phyloP scores from a whole-genome alignment of 2,888 invertebrate species.

The Andrena fulva region DNA sequence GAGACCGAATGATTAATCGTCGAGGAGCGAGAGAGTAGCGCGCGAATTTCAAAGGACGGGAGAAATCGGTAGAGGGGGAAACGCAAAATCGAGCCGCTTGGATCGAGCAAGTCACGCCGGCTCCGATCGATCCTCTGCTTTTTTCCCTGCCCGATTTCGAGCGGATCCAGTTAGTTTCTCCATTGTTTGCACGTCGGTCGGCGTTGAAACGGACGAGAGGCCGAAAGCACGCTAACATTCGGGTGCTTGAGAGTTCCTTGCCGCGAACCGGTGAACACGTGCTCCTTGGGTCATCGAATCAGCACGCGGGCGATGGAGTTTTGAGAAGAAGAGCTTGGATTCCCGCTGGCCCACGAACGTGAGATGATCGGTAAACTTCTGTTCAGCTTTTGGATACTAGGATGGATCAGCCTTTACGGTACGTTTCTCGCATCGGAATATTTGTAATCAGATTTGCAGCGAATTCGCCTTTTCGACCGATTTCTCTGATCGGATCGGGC shows the following conservation, averaged over 20 bases:
- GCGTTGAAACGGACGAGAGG: conserved; percentile 15
- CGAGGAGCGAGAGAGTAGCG: background rate
- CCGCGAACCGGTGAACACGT: conserved; percentile 37
- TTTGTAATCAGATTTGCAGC: background rate
- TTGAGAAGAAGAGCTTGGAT: conserved; percentile 50
- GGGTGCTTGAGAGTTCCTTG: conserved; percentile 2
- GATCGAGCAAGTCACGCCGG: conserved; percentile 16
- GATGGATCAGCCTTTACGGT: conserved; percentile 80
- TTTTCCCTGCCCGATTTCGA: background rate
- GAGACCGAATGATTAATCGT: background rate
- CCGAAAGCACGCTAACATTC: conserved; percentile 44
- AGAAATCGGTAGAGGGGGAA: conserved; percentile 24
- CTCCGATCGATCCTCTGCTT: conserved; percentile 14
- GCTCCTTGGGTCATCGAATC: conserved; percentile 42
- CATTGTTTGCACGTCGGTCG: background rate
- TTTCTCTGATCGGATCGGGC: background rate
- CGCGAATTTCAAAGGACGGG: background rate
- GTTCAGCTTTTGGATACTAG: conserved; percentile 79
- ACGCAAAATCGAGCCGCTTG: background rate
- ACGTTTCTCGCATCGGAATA: conserved; percentile 43
- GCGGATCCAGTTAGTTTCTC: background rate
- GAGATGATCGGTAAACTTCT: conserved; percentile 82
- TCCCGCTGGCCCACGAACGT: conserved; percentile 67
- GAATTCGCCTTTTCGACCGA: no score
- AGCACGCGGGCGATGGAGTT: conserved; percentile 57